Base-by-base conservation (phyloP, 2,113 vertebrate species). In the Neogobius melanostomus region DNA sequence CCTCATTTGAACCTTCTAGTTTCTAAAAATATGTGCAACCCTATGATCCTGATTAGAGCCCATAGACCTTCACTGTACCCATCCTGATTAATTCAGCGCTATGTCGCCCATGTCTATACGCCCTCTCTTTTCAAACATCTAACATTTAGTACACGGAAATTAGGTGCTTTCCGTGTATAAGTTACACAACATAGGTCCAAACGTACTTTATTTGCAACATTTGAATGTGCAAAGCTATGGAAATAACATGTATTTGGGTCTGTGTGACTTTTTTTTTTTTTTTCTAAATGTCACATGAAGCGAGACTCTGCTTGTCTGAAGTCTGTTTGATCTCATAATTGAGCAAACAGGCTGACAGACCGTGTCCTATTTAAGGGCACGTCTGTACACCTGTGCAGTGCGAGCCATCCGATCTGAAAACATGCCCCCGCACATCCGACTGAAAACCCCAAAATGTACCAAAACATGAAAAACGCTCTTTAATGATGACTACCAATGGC, bases 241-340 rank as follows among this genome's bases (percentile, higher is more conserved):
- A 61, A 61, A 61, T 44, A 61, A 44, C 14, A 44, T 45, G 57
- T 42, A 15, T 60, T 60, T 60, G 59, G 16, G 59, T 44, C 7
- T 14, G 11, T 51, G 49, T 61, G 44, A 61, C 59, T 45, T 45
- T 45, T 61, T 28, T 45, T 45, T 61, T 28, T 28, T 61, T 28
- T 2, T 36, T 15, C 49, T 51, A 61, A 61, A 61, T 61, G 59
- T 61, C 59, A 61, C 57, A 43, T 42, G 49, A 60, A 60, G 36
- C 57, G 36, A 60, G 36, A 15, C 11, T 8, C 28, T 15, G 57
- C 3, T 15, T 8, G 12, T 60, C 36, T 60, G 36, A 43, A 60
- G 7, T 51, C 15, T 44, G 59, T 61, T 61, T 61, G 59, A 61
- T 61, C 42, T 61, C 42, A 5, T n/a, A n/a, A 36, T 44, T 44